Conservation (phyloP, 2,113 vertebrate genomes). For the Dromaius novaehollandiae region DNA sequence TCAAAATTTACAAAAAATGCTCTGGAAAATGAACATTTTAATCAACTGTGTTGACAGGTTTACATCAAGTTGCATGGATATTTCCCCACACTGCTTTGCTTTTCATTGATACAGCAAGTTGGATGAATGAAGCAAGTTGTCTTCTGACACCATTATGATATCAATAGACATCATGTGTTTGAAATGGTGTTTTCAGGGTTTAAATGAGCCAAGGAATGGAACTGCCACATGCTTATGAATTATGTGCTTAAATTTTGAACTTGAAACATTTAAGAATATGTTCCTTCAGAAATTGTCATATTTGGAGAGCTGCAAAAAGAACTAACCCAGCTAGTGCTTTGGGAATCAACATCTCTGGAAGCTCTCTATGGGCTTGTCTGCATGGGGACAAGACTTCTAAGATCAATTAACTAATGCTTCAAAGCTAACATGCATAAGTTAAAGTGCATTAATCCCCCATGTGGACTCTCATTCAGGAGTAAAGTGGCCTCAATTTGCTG, state of each 20-base stretch:
- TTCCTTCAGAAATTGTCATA: background rate
- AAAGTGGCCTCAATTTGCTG: background rate
- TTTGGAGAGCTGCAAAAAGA: background rate
- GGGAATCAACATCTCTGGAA: background rate
- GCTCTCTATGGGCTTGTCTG: background rate
- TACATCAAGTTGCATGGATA: slow-evolving; percentile 21
- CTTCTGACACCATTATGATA: background rate
- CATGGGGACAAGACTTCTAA: background rate
- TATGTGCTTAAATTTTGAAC: background rate
- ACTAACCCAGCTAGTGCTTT: background rate
- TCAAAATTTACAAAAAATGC: slow-evolving; percentile 40
- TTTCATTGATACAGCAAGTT: background rate
- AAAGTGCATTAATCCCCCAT: background rate
- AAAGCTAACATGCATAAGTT: background rate
- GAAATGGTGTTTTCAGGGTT: background rate
- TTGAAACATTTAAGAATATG: background rate
- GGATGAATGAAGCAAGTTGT: background rate
- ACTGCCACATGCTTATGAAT: background rate
- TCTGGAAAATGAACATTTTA: slow-evolving; percentile 42
- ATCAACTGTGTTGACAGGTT: background rate
- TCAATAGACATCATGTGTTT: background rate
- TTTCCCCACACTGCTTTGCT: slow-evolving; percentile 24
- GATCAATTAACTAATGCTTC: slow-evolving; percentile 24
- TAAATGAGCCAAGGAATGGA: background rate
- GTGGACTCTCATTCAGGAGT: background rate